Evolutionary conservation across 1,140 invertebrate species (phyloP), one percentile per base, ranked within the genome.

Genomic region (Conus ventricosus): DNA sequence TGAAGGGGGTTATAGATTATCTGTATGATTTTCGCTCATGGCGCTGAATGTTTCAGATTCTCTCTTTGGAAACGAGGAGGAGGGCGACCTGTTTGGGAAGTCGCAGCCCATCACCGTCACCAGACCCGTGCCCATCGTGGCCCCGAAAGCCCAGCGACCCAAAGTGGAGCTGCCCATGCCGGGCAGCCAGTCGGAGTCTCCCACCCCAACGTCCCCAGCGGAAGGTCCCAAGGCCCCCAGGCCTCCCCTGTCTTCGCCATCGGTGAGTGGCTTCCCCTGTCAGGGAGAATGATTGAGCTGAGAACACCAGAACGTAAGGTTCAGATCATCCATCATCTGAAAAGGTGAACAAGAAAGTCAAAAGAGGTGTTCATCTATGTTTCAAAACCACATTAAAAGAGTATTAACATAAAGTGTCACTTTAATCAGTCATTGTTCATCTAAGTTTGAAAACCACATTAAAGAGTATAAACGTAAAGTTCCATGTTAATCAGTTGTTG

Each of bases 21-120:
- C 57, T 60, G 8, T 11, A 4, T 60, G 8, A 15, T 60, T 60
- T 15, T 60, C 57, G 15, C 15, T 60, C 57, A 60, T 60, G 8
- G 57, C 57, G 4, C 57, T 60, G 57, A 60, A 60, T 8, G 57
- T 60, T 60, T 60, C 75, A 20, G 90, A 84, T 88, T 67, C 85
- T 82, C 80, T 91, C 60, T 90, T 90, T 88, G 90, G 60, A 27
- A 25, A 88, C 7, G 89, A 87, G 10, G 89, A 88, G 17, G 89
- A 89, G 25, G 54, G 17, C 15, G 57, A 67, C 63, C 25, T 88
- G 80, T 87, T 87, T 57, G 75, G 71, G n/a, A 84, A 84, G 53
- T 39, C 85, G 13, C 39, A 87, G 54, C 85, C 85, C 4, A 20
- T 57, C 51, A 87, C 75, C 6, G 75, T 78, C 20, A 78, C 85